These are phyloP conservation scores for Malachius bipustulatus DNA, from an alignment of 2,888 invertebrate genomes.

Conservation along the genomic window DNA sequence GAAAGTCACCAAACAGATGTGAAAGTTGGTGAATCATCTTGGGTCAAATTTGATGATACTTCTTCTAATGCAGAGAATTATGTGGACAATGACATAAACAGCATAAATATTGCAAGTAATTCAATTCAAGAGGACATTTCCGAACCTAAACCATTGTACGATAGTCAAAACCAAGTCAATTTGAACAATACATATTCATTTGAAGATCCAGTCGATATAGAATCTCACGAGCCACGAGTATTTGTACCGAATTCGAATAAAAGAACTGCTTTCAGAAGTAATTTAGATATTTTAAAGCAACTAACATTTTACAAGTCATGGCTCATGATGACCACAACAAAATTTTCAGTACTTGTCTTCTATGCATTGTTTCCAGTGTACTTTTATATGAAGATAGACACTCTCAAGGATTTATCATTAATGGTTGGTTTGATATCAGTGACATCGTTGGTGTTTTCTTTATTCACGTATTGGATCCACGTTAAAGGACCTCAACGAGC, in stretches of 20 bases:
- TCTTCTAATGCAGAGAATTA: slow-evolving; percentile 7
- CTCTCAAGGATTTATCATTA: slow-evolving; percentile 24
- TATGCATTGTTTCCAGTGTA: slow-evolving; percentile 43
- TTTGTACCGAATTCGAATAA: slow-evolving; percentile 24
- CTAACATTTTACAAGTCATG: slow-evolving; percentile 44
- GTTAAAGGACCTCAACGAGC: slow-evolving; percentile 27
- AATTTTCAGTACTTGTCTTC: slow-evolving; percentile 42
- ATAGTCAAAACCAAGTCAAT: slow-evolving; percentile 1
- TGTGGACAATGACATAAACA: no score
- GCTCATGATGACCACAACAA: slow-evolving; percentile 41
- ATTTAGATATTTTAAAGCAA: slow-evolving; percentile 22
- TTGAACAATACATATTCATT: slow-evolving; percentile 31
- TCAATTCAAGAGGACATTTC: no score
- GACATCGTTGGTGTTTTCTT: slow-evolving; percentile 25
- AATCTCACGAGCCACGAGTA: slow-evolving; percentile 22
- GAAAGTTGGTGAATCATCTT: slow-evolving; percentile 15
- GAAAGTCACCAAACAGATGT: background rate
- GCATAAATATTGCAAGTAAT: slow-evolving; percentile 6
- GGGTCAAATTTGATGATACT: slow-evolving; percentile 26
- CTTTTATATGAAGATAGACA: slow-evolving; percentile 32
- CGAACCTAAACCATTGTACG: background rate
- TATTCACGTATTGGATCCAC: slow-evolving; percentile 26
- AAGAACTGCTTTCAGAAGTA: background rate
- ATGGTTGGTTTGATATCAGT: slow-evolving; percentile 28
- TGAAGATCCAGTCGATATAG: slow-evolving; percentile 22